Conservation (phyloP, 2,797 vertebrate species). For the Fistularia tabacaria region DNA sequence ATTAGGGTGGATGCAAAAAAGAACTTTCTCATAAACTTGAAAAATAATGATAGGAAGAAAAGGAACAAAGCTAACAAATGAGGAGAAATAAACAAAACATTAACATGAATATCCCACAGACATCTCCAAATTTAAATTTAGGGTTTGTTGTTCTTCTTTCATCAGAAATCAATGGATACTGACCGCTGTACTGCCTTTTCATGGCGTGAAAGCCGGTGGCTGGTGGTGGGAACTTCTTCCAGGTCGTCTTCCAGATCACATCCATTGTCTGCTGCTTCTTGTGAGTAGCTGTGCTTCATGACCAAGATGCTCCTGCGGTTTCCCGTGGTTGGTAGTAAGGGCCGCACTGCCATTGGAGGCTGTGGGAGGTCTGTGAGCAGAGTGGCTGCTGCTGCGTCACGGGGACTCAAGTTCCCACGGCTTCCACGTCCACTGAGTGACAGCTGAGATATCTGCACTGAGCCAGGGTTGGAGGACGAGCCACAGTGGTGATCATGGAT, state of each 20-base stretch:
- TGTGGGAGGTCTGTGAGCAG: slow-evolving; percentile 86
- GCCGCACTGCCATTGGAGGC: slow-evolving; percentile 82
- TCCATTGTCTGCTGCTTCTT: slow-evolving; percentile 85
- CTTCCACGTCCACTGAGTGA: slow-evolving; percentile 65
- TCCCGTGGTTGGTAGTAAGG: slow-evolving; percentile 80
- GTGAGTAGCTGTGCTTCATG: slow-evolving; percentile 99
- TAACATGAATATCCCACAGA: slow-evolving; percentile 35
- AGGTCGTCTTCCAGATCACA: slow-evolving; percentile 94
- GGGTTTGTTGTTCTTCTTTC: slow-evolving; percentile 69
- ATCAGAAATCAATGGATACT: slow-evolving; percentile 95
- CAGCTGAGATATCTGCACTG: slow-evolving; percentile 67
- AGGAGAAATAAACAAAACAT: slow-evolving; percentile 40
- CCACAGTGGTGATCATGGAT: slow-evolving; percentile 98
- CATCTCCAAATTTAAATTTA: slow-evolving; percentile 55
- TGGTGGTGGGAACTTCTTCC: slow-evolving; percentile 97
- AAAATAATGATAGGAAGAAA: slow-evolving; percentile 31
- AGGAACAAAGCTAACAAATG: slow-evolving; percentile 48
- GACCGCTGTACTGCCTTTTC: slow-evolving; percentile 99
- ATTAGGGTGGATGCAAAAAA: slow-evolving; percentile 53
- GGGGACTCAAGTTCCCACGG: slow-evolving; percentile 88
- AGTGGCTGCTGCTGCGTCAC: slow-evolving; percentile 81
- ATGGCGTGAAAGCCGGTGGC: slow-evolving; percentile 94
- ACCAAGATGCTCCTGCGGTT: slow-evolving; percentile 95
- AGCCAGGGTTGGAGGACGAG: slow-evolving; percentile 70
- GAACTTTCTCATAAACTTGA: slow-evolving; percentile 40